Evolutionary conservation across 2,797 vertebrate genomes (phyloP).

Genomic region (Ctenosaura bakeri): DNA sequence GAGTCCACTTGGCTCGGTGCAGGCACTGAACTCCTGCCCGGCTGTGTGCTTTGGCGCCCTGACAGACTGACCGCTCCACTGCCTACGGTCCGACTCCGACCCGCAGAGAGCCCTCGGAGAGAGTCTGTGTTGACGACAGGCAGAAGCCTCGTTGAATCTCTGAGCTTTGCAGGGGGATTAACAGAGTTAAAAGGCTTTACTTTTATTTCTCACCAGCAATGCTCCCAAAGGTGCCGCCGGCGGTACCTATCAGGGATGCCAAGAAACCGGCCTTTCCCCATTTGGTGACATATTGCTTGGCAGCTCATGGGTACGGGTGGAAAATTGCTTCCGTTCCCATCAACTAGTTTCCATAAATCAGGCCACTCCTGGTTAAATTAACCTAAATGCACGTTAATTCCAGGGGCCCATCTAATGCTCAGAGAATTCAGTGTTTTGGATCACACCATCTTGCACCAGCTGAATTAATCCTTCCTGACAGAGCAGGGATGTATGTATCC

Average conservation of each 20-base stretch:
- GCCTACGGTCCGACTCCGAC: neutral
- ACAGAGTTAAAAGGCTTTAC: neutral
- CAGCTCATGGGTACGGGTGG: neutral
- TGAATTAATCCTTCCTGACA: neutral
- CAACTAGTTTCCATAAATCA: neutral
- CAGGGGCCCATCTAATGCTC: neutral
- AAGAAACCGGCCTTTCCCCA: neutral
- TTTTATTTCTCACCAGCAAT: accelerated
- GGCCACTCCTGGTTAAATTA: constrained; percentile 25
- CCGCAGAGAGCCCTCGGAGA: neutral
- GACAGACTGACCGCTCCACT: neutral
- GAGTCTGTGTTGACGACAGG: neutral
- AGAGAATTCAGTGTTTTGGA: neutral
- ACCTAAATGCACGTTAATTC: constrained; percentile 32
- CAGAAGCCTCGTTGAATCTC: neutral
- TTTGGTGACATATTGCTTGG: accelerated
- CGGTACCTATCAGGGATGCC: accelerated
- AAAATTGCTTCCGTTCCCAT: neutral
- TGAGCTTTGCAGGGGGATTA: neutral
- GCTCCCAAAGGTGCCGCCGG: accelerated
- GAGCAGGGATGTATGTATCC: neutral
- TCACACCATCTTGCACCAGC: neutral
- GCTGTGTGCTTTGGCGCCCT: neutral
- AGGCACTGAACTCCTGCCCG: neutral
- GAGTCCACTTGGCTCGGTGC: neutral